Evolutionary conservation across 2,113 vertebrate genomes (phyloP).

Genomic region (Jaculus jaculus): DNA sequence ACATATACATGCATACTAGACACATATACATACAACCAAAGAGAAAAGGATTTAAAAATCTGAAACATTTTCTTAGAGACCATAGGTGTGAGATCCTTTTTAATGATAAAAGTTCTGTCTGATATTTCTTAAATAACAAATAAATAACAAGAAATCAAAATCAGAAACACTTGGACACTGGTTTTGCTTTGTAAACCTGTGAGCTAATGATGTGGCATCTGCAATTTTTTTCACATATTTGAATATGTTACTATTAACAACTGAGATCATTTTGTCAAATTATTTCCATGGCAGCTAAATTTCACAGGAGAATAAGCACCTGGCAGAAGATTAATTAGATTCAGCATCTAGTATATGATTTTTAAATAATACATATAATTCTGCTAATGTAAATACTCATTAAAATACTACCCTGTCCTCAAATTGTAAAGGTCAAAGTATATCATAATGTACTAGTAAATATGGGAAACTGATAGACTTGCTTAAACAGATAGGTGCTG

Average conservation of each 20-base stretch:
- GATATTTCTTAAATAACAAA: not conserved
- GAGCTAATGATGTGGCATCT: conserved; percentile 7
- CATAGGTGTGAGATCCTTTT: not conserved
- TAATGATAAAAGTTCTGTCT: conserved; percentile 16
- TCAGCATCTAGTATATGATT: conserved; percentile 46
- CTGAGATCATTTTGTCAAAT: conserved; percentile 69
- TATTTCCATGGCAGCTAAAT: conserved; percentile 69
- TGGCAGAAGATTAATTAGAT: conserved; percentile 70
- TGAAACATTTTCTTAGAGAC: not conserved
- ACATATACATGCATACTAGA: too few relatives aligned
- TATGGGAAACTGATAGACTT: not conserved
- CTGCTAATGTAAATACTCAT: conserved; percentile 43
- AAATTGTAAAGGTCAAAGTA: conserved; percentile 29
- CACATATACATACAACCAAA: too few relatives aligned
- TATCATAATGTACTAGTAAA: conserved; percentile 5
- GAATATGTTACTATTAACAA: conserved; percentile 56
- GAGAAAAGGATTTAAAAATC: conserved; percentile 14
- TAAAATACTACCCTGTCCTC: not conserved
- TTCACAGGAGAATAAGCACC: conserved; percentile 74
- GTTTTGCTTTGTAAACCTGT: conserved; percentile 57
- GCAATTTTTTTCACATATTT: conserved; percentile 51
- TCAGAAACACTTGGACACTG: not conserved
- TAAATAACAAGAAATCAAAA: conserved; percentile 40
- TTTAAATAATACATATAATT: conserved; percentile 64
- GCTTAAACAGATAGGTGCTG: not conserved